These are phyloP conservation scores for Eumacrocentrus americanus DNA, from an alignment of 2,888 invertebrate genomes.

Conservation along the genomic window DNA sequence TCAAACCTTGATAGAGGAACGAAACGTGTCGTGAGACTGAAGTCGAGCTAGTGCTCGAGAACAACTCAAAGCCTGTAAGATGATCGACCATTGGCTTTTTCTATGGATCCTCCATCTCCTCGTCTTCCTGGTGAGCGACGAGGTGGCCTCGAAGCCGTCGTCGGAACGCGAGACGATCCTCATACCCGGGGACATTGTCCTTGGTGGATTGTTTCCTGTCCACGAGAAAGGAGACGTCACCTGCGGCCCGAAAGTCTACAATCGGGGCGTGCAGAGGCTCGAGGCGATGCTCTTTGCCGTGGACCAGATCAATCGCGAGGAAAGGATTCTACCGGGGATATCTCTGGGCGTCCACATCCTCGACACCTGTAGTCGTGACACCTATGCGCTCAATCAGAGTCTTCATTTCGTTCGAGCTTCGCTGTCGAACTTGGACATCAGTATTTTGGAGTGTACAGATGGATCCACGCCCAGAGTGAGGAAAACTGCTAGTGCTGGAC, in stretches of 20 bases:
- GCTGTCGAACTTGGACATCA: conserved; percentile 62
- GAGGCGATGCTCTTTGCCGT: conserved; percentile 70
- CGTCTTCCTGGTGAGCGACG: conserved; percentile 39
- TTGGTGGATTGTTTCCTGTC: conserved; percentile 70
- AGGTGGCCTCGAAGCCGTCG: conserved; percentile 36
- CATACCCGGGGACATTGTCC: conserved; percentile 66
- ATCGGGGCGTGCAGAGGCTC: conserved; percentile 69
- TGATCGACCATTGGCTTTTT: conserved; percentile 31
- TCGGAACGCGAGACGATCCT: conserved; percentile 57
- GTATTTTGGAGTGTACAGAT: conserved; percentile 63
- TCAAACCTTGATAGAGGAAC: not conserved
- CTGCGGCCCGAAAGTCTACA: conserved; percentile 64
- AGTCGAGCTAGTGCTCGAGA: conserved; percentile 7
- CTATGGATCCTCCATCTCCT: conserved; percentile 39
- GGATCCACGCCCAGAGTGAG: conserved; percentile 62
- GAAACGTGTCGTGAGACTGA: not conserved
- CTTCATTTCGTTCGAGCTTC: conserved; percentile 67
- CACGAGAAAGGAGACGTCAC: conserved; percentile 65
- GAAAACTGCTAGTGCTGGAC: conserved; percentile 61
- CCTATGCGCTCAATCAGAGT: conserved; percentile 69
- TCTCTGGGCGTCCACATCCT: conserved; percentile 67
- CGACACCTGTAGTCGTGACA: conserved; percentile 69
- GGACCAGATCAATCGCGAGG: conserved; percentile 65
- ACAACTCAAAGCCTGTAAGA: conserved; percentile 7
- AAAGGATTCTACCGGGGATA: conserved; percentile 62